Conservation (phyloP, 1,140 invertebrate species). For the Zaprionus tsacasi region DNA sequence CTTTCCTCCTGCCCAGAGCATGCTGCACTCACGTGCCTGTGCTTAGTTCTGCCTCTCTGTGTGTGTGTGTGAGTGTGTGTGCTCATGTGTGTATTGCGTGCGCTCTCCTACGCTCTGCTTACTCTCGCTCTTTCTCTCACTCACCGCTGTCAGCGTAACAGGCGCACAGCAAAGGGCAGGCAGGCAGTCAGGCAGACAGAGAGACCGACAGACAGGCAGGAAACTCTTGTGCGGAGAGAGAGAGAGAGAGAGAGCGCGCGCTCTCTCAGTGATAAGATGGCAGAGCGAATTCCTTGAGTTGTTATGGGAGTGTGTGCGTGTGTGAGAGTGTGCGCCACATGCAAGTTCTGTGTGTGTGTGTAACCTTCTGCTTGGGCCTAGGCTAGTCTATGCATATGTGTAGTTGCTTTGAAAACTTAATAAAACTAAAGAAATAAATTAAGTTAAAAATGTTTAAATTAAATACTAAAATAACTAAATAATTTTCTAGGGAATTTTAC, state of each 20-base stretch:
- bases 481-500: background rate
- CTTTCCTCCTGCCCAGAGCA: slow-evolving; percentile 25
- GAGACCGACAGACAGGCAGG: background rate
- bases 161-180: slow-evolving; percentile 47
- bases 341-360: background rate
- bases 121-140: slow-evolving; percentile 35
- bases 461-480: background rate
- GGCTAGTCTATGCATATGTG: no score
- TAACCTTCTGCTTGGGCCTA: background rate
- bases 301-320: background rate
- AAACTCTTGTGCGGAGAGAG: slow-evolving; percentile 4
- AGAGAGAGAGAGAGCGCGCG: background rate
- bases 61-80: background rate
- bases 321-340: background rate
- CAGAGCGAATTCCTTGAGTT: slow-evolving; percentile 11
- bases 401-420: background rate
- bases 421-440: background rate
- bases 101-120: slow-evolving; percentile 23
- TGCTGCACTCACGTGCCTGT: slow-evolving; percentile 54
- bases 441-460: no score
- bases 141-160: slow-evolving; percentile 31
- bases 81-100: background rate
- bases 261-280: slow-evolving; percentile 12
- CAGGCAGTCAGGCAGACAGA: background rate
- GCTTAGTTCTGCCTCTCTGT: background rate